Conservation (phyloP, 2,888 invertebrate genomes). For the Lycophotia porphyrea region DNA sequence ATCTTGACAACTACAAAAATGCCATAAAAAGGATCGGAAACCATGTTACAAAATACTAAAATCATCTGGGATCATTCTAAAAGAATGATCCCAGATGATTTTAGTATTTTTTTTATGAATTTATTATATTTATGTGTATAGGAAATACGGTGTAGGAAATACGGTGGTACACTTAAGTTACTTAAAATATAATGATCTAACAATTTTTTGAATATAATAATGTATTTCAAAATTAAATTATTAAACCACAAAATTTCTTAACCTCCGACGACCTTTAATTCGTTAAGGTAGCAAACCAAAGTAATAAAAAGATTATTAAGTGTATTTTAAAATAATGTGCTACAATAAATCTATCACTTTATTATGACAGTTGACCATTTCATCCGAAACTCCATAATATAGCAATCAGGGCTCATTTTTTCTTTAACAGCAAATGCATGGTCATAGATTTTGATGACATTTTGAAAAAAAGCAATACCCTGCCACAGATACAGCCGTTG, state of each 20-base stretch:
- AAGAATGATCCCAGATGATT: neutral
- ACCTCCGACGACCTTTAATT: neutral
- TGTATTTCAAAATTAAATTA: neutral
- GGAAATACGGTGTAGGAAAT: neutral
- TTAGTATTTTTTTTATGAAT: neutral
- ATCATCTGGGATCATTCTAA: no score
- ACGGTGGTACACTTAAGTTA: neutral
- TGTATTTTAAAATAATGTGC: neutral
- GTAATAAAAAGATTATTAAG: neutral
- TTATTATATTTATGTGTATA: neutral
- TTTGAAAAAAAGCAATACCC: constrained; percentile 73
- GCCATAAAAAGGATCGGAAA: constrained; percentile 30
- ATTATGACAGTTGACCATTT: constrained; percentile 42
- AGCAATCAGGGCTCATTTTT: constrained; percentile 58
- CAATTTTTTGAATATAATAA: neutral
- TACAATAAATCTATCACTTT: constrained; percentile 22
- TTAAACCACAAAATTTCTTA: neutral
- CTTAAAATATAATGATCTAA: neutral
- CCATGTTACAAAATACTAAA: no score
- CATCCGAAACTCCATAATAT: constrained; percentile 45
- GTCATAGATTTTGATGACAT: constrained; percentile 64
- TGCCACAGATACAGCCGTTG: constrained; percentile 83
- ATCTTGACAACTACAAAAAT: constrained; percentile 35
- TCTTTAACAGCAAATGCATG: constrained; percentile 39
- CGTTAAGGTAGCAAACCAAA: neutral